Evolutionary conservation across 2,113 vertebrate genomes (phyloP).

Genomic region (Sylvilagus bachmani): DNA sequence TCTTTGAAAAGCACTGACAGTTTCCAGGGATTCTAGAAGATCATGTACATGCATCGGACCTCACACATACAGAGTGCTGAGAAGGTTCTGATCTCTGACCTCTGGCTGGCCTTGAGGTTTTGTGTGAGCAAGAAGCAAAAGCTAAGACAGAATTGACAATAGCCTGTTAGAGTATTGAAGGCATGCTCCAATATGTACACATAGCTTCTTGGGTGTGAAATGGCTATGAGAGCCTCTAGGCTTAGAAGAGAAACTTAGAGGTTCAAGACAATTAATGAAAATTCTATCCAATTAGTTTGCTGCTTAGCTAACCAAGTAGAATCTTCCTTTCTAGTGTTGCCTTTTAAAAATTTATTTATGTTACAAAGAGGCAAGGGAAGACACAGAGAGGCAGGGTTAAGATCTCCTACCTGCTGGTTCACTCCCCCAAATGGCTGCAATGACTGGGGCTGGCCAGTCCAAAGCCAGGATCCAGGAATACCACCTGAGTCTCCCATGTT

Average conservation of each 20-base stretch:
- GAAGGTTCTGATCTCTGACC: not conserved
- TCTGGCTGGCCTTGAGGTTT: not conserved
- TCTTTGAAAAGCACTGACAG: not conserved
- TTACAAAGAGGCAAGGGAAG: too few species aligned
- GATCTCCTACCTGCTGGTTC: too few species aligned
- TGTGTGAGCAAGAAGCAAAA: not conserved
- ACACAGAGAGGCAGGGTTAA: too few species aligned
- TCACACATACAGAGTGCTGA: not conserved
- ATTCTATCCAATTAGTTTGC: not conserved
- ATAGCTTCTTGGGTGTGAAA: not conserved
- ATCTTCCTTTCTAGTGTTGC: too few species aligned
- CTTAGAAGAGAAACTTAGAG: not conserved
- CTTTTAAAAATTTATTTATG: too few species aligned
- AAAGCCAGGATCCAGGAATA: too few species aligned
- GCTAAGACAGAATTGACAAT: not conserved
- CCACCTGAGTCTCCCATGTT: too few species aligned
- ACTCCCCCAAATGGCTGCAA: too few species aligned
- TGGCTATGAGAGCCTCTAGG: not conserved
- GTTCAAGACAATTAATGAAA: not conserved
- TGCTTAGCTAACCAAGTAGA: not conserved
- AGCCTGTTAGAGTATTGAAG: not conserved
- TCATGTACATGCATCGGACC: not conserved
- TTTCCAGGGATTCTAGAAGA: not conserved
- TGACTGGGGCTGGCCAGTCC: too few species aligned
- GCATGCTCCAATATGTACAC: not conserved